A percentile compares a stretch with the other conserved stretches of the same genome.
Evolutionary conservation across 2,888 invertebrate genomes (phyloP).

Genomic region (Dione juno): DNA sequence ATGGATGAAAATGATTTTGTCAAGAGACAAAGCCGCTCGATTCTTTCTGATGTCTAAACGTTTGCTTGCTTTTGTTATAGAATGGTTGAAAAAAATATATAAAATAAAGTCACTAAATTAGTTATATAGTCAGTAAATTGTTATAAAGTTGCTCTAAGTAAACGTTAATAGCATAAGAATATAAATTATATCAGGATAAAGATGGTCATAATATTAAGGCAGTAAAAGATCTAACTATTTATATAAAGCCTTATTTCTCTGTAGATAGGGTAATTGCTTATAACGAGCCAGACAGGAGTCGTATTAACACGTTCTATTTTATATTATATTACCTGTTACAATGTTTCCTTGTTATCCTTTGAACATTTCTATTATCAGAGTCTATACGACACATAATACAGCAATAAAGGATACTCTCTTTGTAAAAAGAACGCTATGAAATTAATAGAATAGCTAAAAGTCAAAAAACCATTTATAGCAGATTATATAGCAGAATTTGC

Average conservation of each 20-base stretch:
- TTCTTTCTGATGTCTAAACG: no score
- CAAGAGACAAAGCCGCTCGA: no score
- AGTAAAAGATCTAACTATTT: not conserved
- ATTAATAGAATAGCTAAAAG: not conserved
- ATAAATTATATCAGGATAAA: not conserved
- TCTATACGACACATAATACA: not conserved
- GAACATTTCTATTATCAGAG: not conserved
- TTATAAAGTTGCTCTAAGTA: no score
- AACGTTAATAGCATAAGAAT: not conserved
- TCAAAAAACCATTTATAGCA: no score
- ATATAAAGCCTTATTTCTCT: conserved; percentile 7
- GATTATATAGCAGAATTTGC: not conserved
- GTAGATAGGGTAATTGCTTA: not conserved
- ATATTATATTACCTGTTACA: conserved; percentile 8
- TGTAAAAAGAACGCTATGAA: not conserved
- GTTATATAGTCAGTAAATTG: no score
- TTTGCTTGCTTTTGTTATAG: no score
- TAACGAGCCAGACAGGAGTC: conserved; percentile 13
- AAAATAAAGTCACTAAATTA: no score
- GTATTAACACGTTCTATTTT: conserved; percentile 17
- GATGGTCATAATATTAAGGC: not conserved
- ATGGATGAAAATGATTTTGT: no score
- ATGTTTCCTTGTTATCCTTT: conserved; percentile 15
- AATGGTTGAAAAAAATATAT: no score
- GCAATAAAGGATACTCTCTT: not conserved